Conservation (phyloP, 2,113 vertebrate genomes). For the Sisor rabdophorus region DNA sequence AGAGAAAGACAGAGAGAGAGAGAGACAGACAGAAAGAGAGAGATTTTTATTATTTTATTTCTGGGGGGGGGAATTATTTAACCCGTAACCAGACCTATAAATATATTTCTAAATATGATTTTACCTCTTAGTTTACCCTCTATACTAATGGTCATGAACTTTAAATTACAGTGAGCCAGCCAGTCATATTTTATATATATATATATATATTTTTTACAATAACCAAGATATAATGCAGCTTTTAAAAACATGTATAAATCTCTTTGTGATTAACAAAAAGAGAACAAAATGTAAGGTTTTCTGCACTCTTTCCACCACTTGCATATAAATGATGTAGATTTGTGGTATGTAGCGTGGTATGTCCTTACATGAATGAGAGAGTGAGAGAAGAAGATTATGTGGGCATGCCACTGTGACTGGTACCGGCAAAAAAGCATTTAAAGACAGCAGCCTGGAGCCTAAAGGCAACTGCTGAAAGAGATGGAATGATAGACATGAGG, state of each 20-base stretch:
- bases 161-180: background rate
- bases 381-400: background rate
- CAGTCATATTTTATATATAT: too few relatives aligned
- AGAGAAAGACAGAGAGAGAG: too few relatives aligned
- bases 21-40: too few relatives aligned
- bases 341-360: constrained; percentile 11
- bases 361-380: constrained; percentile 3
- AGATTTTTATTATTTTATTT: too few relatives aligned
- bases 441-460: background rate
- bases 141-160: background rate
- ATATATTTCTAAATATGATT: too few relatives aligned
- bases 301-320: constrained; percentile 18
- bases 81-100: too few relatives aligned
- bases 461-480: constrained; percentile 7
- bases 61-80: too few relatives aligned
- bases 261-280: background rate
- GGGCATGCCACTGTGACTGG: constrained; percentile 19
- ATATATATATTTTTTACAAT: background rate
- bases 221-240: background rate
- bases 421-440: constrained; percentile 15
- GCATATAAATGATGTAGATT: background rate
- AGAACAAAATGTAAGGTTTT: background rate
- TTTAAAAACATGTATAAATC: background rate
- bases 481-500: constrained; percentile 6
- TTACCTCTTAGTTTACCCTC: background rate